phyloP scores from a whole-genome alignment of 1,140 invertebrate species.

The Cherax quadricarinatus region DNA sequence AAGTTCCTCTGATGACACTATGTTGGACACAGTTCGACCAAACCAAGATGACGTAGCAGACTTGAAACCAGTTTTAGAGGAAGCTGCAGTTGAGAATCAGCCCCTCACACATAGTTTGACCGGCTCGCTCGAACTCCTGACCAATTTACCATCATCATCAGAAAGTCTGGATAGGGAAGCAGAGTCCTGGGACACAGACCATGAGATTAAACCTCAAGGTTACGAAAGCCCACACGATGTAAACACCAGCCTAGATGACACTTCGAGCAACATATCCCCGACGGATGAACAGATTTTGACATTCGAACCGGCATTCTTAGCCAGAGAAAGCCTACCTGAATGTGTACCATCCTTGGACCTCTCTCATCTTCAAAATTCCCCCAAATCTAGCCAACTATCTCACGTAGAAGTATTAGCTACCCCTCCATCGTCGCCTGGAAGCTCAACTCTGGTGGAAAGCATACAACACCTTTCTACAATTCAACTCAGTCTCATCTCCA shows the following conservation, averaged over 20 bases:
- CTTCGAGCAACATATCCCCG: background rate
- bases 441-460: background rate
- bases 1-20: conserved; percentile 58
- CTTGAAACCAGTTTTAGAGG: background rate
- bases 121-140: conserved; percentile 52
- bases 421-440: background rate
- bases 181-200: background rate
- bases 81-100: background rate
- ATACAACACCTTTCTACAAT: background rate
- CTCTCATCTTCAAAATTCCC: background rate
- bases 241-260: background rate
- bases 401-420: background rate
- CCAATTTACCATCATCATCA: conserved; percentile 26
- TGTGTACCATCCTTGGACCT: conserved; percentile 5
- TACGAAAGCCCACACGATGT: background rate
- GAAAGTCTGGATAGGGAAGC: conserved; percentile 16
- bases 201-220: background rate
- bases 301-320: background rate
- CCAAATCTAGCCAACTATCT: background rate
- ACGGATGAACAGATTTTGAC: background rate
- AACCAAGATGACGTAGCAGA: conserved; percentile 44
- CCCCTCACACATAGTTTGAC: conserved; percentile 21
- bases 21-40: conserved; percentile 50
- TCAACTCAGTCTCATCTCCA: background rate
- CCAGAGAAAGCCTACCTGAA: conserved; percentile 10